Evolutionary conservation across 2,797 vertebrate species (phyloP).

Genomic region (Myotis vivesi): DNA sequence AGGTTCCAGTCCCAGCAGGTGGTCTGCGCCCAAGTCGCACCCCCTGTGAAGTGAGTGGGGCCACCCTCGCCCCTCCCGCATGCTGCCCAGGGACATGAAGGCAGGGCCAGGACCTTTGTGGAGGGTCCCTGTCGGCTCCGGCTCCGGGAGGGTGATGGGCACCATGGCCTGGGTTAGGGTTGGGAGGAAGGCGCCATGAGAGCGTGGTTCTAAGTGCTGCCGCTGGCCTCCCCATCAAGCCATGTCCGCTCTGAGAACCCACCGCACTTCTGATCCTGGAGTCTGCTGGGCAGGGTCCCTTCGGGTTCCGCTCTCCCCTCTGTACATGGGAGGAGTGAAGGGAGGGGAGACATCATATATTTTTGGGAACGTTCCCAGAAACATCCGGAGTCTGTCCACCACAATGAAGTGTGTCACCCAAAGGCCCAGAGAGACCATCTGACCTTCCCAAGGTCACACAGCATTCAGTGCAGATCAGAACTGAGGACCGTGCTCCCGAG

Average conservation of each 20-base stretch:
- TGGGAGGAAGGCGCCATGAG: background rate
- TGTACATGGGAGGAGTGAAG: background rate
- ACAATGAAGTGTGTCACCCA: background rate
- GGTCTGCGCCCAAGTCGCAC: background rate
- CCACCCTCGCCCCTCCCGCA: rapidly evolving
- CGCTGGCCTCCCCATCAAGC: background rate
- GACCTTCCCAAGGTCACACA: background rate
- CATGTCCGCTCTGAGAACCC: background rate
- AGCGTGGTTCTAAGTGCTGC: background rate
- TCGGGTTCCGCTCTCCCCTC: background rate
- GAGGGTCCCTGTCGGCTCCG: background rate
- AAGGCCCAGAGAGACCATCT: background rate
- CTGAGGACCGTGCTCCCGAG: background rate
- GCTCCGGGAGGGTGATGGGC: background rate
- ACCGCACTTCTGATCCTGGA: background rate
- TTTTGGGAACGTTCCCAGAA: background rate
- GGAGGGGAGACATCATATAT: rapidly evolving
- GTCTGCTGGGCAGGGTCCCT: background rate
- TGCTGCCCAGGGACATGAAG: background rate
- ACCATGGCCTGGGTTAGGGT: rapidly evolving
- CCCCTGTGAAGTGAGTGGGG: too few relatives aligned
- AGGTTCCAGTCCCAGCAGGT: background rate
- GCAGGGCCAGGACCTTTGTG: rapidly evolving
- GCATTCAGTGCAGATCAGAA: background rate
- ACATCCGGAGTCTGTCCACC: background rate